Base-by-base conservation (phyloP, 64 coral and sea anemone species). In the Exaiptasia diaphana region DNA sequence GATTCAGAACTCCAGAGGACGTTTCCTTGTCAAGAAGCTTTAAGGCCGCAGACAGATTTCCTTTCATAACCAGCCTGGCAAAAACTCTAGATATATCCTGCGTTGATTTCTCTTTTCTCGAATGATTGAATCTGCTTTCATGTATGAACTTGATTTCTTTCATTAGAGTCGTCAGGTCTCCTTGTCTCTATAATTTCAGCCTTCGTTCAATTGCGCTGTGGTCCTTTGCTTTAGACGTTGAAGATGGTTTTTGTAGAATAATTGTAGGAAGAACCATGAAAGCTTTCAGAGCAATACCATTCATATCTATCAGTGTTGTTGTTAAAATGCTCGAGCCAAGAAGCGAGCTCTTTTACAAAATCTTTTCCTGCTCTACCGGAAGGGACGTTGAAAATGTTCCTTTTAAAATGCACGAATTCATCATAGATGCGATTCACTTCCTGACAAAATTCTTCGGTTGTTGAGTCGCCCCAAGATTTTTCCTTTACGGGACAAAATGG, bases 41-140 rank as follows among this genome's bases (percentile, higher is more conserved):
- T 27, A 71, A 36, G 10, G 49, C 49, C n/a, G 49, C 10, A n/a
- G 49, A 41, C 30, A 89, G 36, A 81, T 83, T 90, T 53, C 87
- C 77, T 90, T 90, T 76, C 52, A 90, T 71, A 56, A 90, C 76
- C 10, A 90, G 70, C 68, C 75, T 81, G 40, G 80, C 88, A 78
- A 90, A 90, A 12, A 53, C 24, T 84, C 46, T 83, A 45, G 80
- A 90, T 6, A 83, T 71, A 50, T 83, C 80, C 78, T 76, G 69
- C 67, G 21, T 41, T 26, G 80, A 78, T 77, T 20, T 90, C 57
- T 43, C 79, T 45, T 64, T 90, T 83, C 68, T 76, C 22, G 88
- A 83, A 33, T 68, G 76, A n/a, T 82, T 77, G 84, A 90, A 84
- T 37, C 74, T 46, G 6, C 43, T n/a, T n/a, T n/a, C n/a, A n/a